These are phyloP conservation scores for Globia sparganii DNA, from an alignment of 2,888 invertebrate species.

Conservation along the genomic window DNA sequence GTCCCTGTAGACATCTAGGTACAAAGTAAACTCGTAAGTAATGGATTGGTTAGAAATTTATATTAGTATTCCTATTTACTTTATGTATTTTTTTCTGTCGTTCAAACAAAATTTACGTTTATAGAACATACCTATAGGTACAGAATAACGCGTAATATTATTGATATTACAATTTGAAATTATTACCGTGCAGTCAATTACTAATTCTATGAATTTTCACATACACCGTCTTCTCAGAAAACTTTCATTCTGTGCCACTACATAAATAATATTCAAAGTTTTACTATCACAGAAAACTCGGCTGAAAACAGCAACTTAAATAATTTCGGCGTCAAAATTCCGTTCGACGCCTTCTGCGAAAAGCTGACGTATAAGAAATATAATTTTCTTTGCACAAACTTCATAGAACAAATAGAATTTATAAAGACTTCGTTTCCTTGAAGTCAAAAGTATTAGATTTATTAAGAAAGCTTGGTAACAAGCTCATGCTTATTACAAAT, in stretches of 20 bases:
- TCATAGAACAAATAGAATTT: slow-evolving; percentile 30
- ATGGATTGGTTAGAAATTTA: slow-evolving; percentile 7
- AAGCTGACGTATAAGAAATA: slow-evolving; percentile 24
- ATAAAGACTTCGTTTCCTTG: slow-evolving; percentile 23
- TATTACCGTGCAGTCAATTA: background rate
- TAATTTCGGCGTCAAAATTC: slow-evolving; percentile 38
- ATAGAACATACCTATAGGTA: background rate
- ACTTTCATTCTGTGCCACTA: background rate
- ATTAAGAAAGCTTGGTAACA: slow-evolving; percentile 6
- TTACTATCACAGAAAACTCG: slow-evolving; percentile 25
- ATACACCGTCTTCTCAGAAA: background rate
- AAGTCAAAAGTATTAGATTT: slow-evolving; percentile 12
- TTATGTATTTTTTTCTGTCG: too few relatives aligned
- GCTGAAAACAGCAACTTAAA: slow-evolving; percentile 27
- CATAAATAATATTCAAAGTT: slow-evolving; percentile 48
- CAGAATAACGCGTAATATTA: background rate
- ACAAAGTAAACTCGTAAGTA: background rate
- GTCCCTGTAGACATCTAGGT: background rate
- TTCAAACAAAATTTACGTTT: background rate
- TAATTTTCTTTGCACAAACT: slow-evolving; percentile 36
- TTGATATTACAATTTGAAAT: background rate
- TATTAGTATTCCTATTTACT: background rate
- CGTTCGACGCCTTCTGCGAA: slow-evolving; percentile 40
- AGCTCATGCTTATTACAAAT: slow-evolving; percentile 9
- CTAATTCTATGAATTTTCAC: background rate